Conservation (phyloP, 35 echinoderm and acorn worm genomes). For the Ptychodera flava region DNA sequence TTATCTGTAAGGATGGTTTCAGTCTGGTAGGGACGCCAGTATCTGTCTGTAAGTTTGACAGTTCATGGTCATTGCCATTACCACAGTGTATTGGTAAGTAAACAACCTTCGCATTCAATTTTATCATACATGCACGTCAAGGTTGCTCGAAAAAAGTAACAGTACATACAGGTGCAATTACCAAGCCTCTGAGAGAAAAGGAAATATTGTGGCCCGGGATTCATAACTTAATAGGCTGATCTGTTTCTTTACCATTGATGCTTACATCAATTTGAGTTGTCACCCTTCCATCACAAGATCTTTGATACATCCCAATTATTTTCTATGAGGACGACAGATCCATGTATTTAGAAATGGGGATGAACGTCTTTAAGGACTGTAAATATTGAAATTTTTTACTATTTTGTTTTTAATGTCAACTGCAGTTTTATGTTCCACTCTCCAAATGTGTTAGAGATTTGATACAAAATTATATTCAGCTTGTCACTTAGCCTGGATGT, state of each 20-base stretch:
- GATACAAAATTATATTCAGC: too few relatives aligned
- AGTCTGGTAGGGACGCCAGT: constrained; percentile 50
- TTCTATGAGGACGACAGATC: too few relatives aligned
- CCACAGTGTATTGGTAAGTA: constrained; percentile 48
- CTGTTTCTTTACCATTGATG: background rate
- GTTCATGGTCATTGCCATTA: constrained; percentile 11
- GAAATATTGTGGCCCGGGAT: too few relatives aligned
- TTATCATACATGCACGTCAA: background rate
- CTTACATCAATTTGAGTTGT: background rate
- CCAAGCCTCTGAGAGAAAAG: background rate
- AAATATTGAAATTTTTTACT: too few relatives aligned
- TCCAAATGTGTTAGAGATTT: too few relatives aligned
- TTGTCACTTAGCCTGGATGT: too few relatives aligned
- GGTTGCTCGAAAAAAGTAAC: background rate
- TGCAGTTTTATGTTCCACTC: too few relatives aligned
- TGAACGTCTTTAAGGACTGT: too few relatives aligned
- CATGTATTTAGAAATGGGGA: too few relatives aligned
- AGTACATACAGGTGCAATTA: background rate
- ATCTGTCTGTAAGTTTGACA: constrained; percentile 20
- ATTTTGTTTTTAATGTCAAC: too few relatives aligned
- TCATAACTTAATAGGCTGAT: background rate
- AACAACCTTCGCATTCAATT: too few relatives aligned
- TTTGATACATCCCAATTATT: too few relatives aligned
- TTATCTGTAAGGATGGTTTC: constrained; percentile 30
- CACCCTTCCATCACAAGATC: background rate